Conservation (phyloP, 2,797 vertebrate genomes). For the Coranthus polyacanthus region DNA sequence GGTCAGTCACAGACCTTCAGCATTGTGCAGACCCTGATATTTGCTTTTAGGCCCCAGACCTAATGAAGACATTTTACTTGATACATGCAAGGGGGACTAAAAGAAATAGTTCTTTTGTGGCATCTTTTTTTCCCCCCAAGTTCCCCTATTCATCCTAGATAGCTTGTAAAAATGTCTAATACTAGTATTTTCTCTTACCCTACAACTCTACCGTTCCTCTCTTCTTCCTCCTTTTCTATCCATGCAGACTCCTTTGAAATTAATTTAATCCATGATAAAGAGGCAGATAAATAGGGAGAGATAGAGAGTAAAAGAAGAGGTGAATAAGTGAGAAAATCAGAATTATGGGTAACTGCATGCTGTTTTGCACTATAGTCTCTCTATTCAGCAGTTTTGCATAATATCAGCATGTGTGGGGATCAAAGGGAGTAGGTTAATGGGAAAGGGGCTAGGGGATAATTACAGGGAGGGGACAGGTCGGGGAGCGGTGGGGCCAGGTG, state of each 20-base stretch:
- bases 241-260: slow-evolving; percentile 81
- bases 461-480: slow-evolving; percentile 87
- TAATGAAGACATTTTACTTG: slow-evolving; percentile 92
- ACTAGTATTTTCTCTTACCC: slow-evolving; percentile 71
- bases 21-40: slow-evolving; percentile 92
- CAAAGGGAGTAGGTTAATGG: slow-evolving; percentile 92
- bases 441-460: slow-evolving; percentile 89
- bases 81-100: slow-evolving; percentile 87
- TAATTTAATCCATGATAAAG: slow-evolving; percentile 88
- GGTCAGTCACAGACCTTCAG: slow-evolving; percentile 94
- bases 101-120: slow-evolving; percentile 90
- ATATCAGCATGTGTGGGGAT: slow-evolving; percentile 88
- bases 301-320: slow-evolving; percentile 77
- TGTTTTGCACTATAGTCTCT: slow-evolving; percentile 82
- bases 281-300: slow-evolving; percentile 79
- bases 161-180: slow-evolving; percentile 79
- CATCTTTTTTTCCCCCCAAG: slow-evolving; percentile 70
- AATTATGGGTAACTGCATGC: slow-evolving; percentile 80
- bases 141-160: slow-evolving; percentile 70
- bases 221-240: slow-evolving; percentile 67
- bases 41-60: slow-evolving; percentile 92
- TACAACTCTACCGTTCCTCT: slow-evolving; percentile 67
- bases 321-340: slow-evolving; percentile 84
- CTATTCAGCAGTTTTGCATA: slow-evolving; percentile 91
- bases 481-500: slow-evolving; percentile 84